Evolutionary conservation across 2,113 vertebrate genomes (phyloP), one percentile per base, ranked within the genome.

Genomic region (Ophiodon elongatus): DNA sequence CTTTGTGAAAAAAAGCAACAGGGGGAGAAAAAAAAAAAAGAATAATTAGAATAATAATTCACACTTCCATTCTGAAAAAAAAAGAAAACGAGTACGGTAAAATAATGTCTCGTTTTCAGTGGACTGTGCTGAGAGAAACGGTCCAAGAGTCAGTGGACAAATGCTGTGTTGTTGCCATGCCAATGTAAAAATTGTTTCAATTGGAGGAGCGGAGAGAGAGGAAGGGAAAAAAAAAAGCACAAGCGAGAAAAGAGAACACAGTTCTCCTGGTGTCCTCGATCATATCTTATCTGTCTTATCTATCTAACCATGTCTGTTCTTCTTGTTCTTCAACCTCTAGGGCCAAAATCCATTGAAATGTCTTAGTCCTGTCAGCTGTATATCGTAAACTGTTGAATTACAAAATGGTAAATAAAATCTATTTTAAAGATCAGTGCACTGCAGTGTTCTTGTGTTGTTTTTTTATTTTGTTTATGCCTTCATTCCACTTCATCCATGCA

Each of bases 391-490:
- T 95, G 94, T 96, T 95, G 88, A 91, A 95, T 95, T 95, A 95
- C 93, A 94, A 95, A 93, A 95, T 95, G 94, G 89, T 92, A 94
- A 96, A 95, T 96, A 96, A 96, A 96, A 94, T 95, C 91, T 96
- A 95, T 96, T 96, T 96, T 96, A 96, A 96, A 96, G 93, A 95
- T 93, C 92, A 92, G 23, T 65, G 6, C 1, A 8, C 56, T 57
- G 66, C 62, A 52, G 75, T 76, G 19, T 54, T 80, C 25, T 43
- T 27, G 0, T 69, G 23, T 60, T 7, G 0, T 23, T 65, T 27
- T 47, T 47, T 47, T 19, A 19, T 25, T 27, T 45, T 19, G 21
- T 11, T 2, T 21, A 25, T 77, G 2, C 13, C 27, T 43, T 33
- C 0, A 43, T 68, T 35, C 37, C 14, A 19, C 21, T 68, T 8